Evolutionary conservation across 2,888 invertebrate genomes (phyloP).

Genomic region (Ormyrus thymus): DNA sequence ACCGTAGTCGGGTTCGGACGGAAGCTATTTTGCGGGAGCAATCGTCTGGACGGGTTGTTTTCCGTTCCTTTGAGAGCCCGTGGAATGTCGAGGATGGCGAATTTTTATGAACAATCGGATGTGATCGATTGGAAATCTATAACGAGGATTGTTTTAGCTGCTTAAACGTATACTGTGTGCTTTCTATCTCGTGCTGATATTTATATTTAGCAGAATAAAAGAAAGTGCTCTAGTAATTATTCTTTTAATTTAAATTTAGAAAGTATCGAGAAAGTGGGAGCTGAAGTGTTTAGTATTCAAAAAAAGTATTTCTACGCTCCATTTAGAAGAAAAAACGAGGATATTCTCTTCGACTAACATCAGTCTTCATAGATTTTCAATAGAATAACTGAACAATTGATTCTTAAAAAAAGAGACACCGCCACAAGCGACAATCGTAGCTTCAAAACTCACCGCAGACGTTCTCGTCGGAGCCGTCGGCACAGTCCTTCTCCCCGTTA

Average conservation of each 20-base stretch:
- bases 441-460: constrained; percentile 84
- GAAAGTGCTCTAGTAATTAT: no score
- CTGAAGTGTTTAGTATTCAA: no score
- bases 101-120: constrained; percentile 3
- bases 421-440: not conserved
- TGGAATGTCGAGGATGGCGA: not conserved
- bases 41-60: not conserved
- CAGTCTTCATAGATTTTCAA: no score
- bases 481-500: constrained; percentile 93
- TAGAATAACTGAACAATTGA: no score
- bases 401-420: not conserved
- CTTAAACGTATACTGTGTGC: no score
- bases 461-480: constrained; percentile 93
- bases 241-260: no score
- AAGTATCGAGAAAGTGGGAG: no score
- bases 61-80: not conserved
- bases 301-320: no score
- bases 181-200: not conserved
- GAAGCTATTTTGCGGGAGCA: not conserved
- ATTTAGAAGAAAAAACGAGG: no score
- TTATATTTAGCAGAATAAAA: not conserved
- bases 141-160: no score
- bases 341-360: no score
- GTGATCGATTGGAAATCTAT: not conserved
- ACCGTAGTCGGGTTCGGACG: not conserved